Percentiles rank a stretch among this genome's conserved stretches.
phyloP scores from a whole-genome alignment of 2,113 vertebrate genomes.

The Zosterops pallidus region DNA sequence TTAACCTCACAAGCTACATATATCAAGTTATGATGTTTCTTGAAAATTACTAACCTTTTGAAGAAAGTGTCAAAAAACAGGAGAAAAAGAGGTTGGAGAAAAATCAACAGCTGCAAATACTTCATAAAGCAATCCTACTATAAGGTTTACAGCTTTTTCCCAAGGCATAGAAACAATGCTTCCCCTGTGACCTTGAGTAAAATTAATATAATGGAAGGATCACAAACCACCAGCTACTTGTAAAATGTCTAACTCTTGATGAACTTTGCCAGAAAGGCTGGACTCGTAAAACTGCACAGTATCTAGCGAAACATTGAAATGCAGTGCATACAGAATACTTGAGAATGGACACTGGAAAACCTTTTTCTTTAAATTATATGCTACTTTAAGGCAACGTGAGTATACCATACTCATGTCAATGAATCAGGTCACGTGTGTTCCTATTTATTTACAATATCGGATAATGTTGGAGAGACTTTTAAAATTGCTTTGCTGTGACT shows the following conservation, averaged over 20 bases:
- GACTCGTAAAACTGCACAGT: neutral
- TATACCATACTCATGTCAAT: neutral
- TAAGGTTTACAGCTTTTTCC: slow-evolving; percentile 41
- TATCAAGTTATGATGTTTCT: neutral
- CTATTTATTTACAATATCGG: slow-evolving; percentile 20
- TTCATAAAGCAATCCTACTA: slow-evolving; percentile 5
- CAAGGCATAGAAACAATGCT: slow-evolving; percentile 20
- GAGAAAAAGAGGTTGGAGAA: neutral
- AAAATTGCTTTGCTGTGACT: slow-evolving; percentile 19
- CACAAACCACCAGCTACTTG: neutral
- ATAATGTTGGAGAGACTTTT: neutral
- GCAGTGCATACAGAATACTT: neutral
- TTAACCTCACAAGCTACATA: neutral
- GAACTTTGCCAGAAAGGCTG: neutral
- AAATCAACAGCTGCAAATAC: slow-evolving; percentile 33
- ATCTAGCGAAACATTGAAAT: neutral
- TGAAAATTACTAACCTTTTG: neutral
- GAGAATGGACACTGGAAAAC: neutral
- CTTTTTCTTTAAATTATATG: neutral
- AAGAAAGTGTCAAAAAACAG: neutral
- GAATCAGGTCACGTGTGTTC: neutral
- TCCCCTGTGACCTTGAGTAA: neutral
- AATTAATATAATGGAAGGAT: neutral
- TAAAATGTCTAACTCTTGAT: neutral
- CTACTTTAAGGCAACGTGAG: neutral